A percentile compares a stretch with the other conserved stretches of the same genome.
Conservation (phyloP, 2,888 invertebrate species). For the Rhogogaster chlorosoma region DNA sequence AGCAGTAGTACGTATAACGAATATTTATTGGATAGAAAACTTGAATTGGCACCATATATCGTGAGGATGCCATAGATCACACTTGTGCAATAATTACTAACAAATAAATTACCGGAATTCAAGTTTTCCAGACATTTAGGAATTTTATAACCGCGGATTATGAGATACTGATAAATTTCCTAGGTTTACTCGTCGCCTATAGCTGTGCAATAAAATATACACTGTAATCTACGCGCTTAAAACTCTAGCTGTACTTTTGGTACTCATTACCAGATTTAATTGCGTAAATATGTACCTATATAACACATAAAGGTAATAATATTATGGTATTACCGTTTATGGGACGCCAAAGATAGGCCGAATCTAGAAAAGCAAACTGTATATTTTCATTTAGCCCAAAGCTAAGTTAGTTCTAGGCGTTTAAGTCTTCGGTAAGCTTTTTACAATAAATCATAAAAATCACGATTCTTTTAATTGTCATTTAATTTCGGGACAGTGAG, state of each 20-base stretch:
- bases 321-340: not conserved
- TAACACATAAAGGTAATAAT: not conserved
- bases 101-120: not conserved
- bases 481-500: not conserved
- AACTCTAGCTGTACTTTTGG: not conserved
- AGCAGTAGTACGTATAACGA: not conserved
- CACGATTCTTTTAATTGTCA: not conserved
- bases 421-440: not conserved
- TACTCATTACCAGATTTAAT: not conserved
- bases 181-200: constrained; percentile 7
- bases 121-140: not conserved
- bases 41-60: not conserved
- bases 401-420: not conserved
- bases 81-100: not conserved
- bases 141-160: constrained; percentile 13
- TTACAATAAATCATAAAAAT: not conserved
- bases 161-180: constrained; percentile 13
- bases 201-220: constrained; percentile 18
- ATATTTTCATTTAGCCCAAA: not conserved
- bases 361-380: not conserved
- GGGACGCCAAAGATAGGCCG: not conserved
- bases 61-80: not conserved
- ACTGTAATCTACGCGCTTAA: not conserved
- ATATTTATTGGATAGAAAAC: not conserved
- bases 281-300: not conserved